Evolutionary conservation across 2,797 vertebrate genomes (phyloP).

Genomic region (Sebastes paucispinis): DNA sequence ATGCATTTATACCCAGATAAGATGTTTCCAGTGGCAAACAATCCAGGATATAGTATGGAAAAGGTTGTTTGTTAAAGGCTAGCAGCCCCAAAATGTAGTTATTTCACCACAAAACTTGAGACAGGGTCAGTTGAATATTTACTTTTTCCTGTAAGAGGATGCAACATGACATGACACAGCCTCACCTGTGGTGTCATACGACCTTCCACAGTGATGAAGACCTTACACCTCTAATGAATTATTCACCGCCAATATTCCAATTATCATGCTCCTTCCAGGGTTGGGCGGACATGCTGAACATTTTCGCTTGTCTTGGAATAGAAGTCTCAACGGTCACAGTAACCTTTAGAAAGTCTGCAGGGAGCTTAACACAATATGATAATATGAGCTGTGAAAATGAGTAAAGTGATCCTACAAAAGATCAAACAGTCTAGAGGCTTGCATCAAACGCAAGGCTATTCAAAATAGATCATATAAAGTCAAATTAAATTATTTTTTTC

Average conservation of each 20-base stretch:
- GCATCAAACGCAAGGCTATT: neutral
- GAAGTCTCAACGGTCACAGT: conserved; percentile 14
- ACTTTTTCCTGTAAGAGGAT: neutral
- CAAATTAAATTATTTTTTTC: neutral
- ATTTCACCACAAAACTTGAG: neutral
- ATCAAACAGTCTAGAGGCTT: conserved; percentile 3
- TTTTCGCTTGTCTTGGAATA: conserved; percentile 2
- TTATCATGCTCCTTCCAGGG: conserved; percentile 57
- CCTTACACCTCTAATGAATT: conserved; percentile 53
- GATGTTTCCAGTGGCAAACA: neutral
- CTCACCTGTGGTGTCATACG: conserved; percentile 11
- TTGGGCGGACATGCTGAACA: conserved; percentile 21
- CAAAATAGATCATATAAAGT: neutral
- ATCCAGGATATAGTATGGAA: neutral
- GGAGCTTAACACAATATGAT: neutral
- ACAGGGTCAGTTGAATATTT: neutral
- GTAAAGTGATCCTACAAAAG: conserved; percentile 1
- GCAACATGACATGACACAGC: neutral
- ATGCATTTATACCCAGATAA: neutral
- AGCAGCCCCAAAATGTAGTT: neutral
- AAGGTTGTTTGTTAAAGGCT: neutral
- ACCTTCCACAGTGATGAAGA: conserved; percentile 43
- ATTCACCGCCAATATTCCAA: conserved; percentile 57
- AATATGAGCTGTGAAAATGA: neutral
- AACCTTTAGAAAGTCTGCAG: conserved; percentile 37